These are phyloP conservation scores for Psittacula derbiana DNA, from an alignment of 2,797 vertebrate species.

Conservation along the genomic window DNA sequence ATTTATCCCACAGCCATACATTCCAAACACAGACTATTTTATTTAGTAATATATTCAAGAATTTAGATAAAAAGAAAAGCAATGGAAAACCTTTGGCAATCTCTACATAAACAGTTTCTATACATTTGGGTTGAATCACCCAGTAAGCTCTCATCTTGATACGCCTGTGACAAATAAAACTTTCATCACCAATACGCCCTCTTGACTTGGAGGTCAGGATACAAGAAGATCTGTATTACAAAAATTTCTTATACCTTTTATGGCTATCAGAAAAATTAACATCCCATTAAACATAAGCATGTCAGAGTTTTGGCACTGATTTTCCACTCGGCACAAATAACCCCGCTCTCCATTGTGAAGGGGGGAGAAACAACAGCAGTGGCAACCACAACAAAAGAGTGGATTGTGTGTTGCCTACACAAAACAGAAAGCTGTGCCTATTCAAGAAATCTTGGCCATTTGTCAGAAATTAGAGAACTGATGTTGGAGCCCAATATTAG, in stretches of 20 bases:
- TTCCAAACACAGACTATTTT: conserved; percentile 60
- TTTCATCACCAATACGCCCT: conserved; percentile 26
- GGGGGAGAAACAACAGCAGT: conserved; percentile 55
- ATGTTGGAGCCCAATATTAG: conserved; percentile 39
- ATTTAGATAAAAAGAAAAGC: conserved; percentile 64
- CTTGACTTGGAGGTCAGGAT: not conserved
- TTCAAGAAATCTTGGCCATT: conserved; percentile 65
- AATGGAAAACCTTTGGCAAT: conserved; percentile 60
- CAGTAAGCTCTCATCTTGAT: conserved; percentile 14
- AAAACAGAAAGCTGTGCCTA: conserved; percentile 66
- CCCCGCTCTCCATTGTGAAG: conserved; percentile 46
- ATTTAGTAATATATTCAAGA: conserved; percentile 63
- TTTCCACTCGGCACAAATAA: conserved; percentile 46
- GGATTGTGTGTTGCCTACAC: conserved; percentile 53
- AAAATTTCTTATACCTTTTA: not conserved
- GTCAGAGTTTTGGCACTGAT: conserved; percentile 25
- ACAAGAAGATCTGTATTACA: not conserved
- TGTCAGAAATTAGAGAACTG: conserved; percentile 61
- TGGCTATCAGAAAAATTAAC: conserved; percentile 31
- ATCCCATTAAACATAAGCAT: conserved; percentile 27
- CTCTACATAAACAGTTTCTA: conserved; percentile 46
- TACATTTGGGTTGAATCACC: conserved; percentile 64
- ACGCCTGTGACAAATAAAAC: conserved; percentile 38
- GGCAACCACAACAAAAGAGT: conserved; percentile 66
- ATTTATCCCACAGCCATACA: conserved; percentile 65